These are phyloP conservation scores for Platycnemis pennipes DNA, from an alignment of 2,888 invertebrate genomes.

Conservation along the genomic window DNA sequence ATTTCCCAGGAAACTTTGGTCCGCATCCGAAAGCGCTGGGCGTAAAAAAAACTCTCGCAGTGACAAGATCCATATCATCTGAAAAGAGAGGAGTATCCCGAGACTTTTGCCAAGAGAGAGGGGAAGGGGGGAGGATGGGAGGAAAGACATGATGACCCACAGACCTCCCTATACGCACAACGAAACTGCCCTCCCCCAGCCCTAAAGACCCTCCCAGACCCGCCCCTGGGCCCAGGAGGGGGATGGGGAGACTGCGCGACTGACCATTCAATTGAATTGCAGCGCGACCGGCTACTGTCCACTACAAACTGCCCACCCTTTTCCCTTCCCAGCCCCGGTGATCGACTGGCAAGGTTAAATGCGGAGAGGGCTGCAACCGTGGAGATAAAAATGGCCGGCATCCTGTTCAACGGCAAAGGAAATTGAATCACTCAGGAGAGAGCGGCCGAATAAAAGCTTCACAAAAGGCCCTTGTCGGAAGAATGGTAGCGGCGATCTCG, in stretches of 20 bases:
- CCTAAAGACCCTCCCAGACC: not conserved
- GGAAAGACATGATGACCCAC: not conserved
- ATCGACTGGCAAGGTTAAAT: slow-evolving; percentile 31
- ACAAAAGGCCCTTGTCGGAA: slow-evolving; percentile 57
- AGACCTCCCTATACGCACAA: not conserved
- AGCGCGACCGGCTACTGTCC: not conserved
- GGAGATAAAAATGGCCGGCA: slow-evolving; percentile 54
- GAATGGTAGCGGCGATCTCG: not conserved
- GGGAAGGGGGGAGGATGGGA: not conserved
- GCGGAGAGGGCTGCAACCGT: not conserved
- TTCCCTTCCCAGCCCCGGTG: not conserved
- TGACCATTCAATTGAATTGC: slow-evolving; percentile 11
- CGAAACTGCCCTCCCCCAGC: no score
- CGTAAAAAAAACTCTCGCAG: not conserved
- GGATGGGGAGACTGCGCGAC: not conserved
- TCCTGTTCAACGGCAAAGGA: slow-evolving; percentile 55
- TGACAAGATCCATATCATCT: not conserved
- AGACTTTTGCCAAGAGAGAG: not conserved
- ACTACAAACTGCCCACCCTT: not conserved
- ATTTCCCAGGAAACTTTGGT: not conserved
- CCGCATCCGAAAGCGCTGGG: not conserved
- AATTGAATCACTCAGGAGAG: slow-evolving; percentile 65
- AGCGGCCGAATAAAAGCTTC: slow-evolving; percentile 63
- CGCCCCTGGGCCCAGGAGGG: not conserved
- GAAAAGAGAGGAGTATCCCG: not conserved